Evolutionary conservation across 2,113 vertebrate genomes (phyloP).

Genomic region (Genyomyrus donnyi): DNA sequence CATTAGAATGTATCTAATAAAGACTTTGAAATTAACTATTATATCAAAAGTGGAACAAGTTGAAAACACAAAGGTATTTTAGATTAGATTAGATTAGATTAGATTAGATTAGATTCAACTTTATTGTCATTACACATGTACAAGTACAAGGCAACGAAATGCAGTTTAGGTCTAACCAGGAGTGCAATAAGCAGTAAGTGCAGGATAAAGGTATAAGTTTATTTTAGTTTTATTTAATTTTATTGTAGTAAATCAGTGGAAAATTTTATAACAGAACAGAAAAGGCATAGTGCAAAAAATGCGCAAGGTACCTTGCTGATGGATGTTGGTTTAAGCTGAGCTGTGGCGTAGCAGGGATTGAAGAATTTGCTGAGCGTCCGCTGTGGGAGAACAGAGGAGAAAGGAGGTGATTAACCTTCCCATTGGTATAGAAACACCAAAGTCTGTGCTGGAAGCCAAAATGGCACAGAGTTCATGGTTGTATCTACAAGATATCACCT

Average conservation of each 20-base stretch:
- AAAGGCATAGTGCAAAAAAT: not conserved
- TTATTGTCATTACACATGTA: no score
- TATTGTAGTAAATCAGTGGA: not conserved
- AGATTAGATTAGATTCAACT: no score
- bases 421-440: not conserved
- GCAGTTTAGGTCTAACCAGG: no score
- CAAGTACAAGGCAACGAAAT: no score
- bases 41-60: not conserved
- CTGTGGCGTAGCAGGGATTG: slow-evolving; percentile 96
- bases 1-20: not conserved
- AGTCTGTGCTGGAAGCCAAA: not conserved
- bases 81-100: no score
- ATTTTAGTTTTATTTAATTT: not conserved
- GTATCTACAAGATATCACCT: not conserved
- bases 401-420: slow-evolving; percentile 15
- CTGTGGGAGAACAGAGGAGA: slow-evolving; percentile 52
- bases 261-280: not conserved
- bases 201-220: no score
- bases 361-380: slow-evolving; percentile 90
- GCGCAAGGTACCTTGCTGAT: slow-evolving; percentile 84
- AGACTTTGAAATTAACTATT: not conserved
- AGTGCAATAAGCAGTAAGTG: no score
- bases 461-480: not conserved
- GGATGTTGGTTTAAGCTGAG: slow-evolving; percentile 89
- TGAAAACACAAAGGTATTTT: not conserved